Base-by-base conservation (phyloP, 2,797 vertebrate genomes). In the Coregonus ussuriensis region DNA sequence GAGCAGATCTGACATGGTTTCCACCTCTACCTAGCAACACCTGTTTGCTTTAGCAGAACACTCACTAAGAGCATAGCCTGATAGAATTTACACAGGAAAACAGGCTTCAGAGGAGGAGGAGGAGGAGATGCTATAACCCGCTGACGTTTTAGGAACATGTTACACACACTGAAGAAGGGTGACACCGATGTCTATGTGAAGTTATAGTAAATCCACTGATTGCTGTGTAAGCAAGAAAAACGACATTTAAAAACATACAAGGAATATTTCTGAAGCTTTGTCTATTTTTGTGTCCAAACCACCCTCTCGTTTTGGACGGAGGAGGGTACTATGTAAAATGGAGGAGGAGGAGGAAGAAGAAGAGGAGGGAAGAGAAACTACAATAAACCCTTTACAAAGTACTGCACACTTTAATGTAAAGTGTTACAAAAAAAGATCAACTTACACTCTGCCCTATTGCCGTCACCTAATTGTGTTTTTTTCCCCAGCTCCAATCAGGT, bases 21-120 rank as follows among this genome's bases (percentile, higher is more conserved):
- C 84, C 82, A 83, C 75, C 16, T 82, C 89, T 92, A 90, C 94
- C 90, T 93, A 92, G 92, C 93, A 95, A 94, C 93, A 82, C 63
- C 67, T 93, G 89, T 94, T 93, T 93, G 86, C 91, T 86, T 79
- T 89, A 80, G 62, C 33, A 37, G 70, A 31, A 77, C 51, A 62
- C 71, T 68, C 78, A 81, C 67, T 80, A 65, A 69, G 29, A 47
- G 53, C 59, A 11, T 31, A 53, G 74, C 35, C 52, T 18, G 16
- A 16, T 37, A 82, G 78, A 74, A 73, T 82, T 82, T 77, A 71
- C 79, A 76, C 74, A 79, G 63, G 29, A 74, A 66, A 69, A 56
- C 6, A 76, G 41, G 66, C 74, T 76, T 21, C 41, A 29, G 5
- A 77, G 14, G 59, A 84, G 67, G 35, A 9, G 7, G 25, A 74